Conservation (phyloP, 1,140 invertebrate genomes). For the Pachyrhynchus sulphureomaculatus region DNA sequence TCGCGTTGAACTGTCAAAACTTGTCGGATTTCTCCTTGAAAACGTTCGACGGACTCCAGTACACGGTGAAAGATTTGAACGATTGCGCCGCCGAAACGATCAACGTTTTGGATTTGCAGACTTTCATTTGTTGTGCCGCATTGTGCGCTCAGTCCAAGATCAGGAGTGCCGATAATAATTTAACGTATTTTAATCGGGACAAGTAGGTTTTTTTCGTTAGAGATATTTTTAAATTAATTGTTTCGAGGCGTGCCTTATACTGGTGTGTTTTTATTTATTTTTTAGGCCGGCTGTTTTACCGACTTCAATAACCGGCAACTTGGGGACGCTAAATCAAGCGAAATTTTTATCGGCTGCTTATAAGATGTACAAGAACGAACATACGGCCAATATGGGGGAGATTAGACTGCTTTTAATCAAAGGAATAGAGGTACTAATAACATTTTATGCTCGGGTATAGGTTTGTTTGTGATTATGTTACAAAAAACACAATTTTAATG, state of each 20-base stretch:
- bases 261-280: too few species aligned
- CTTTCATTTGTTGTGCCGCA: slow-evolving; percentile 70
- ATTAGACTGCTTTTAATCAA: slow-evolving; percentile 69
- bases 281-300: slow-evolving; percentile 61
- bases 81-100: slow-evolving; percentile 75
- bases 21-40: slow-evolving; percentile 57
- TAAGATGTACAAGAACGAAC: slow-evolving; percentile 56
- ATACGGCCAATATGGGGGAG: slow-evolving; percentile 63
- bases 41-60: slow-evolving; percentile 66
- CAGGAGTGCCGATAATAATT: slow-evolving; percentile 53
- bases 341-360: slow-evolving; percentile 78
- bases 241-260: too few species aligned
- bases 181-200: slow-evolving; percentile 56
- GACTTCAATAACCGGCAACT: slow-evolving; percentile 63
- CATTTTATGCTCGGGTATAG: too few species aligned
- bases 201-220: too few species aligned
- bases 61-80: slow-evolving; percentile 61
- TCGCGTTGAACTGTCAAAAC: slow-evolving; percentile 63
- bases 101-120: slow-evolving; percentile 76
- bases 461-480: too few species aligned
- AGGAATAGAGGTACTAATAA: slow-evolving; percentile 76
- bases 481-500: too few species aligned
- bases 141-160: slow-evolving; percentile 61
- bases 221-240: too few species aligned
- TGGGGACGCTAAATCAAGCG: slow-evolving; percentile 69